phyloP scores from a whole-genome alignment of 2,797 vertebrate genomes.

The Loris lydekkerianus region DNA sequence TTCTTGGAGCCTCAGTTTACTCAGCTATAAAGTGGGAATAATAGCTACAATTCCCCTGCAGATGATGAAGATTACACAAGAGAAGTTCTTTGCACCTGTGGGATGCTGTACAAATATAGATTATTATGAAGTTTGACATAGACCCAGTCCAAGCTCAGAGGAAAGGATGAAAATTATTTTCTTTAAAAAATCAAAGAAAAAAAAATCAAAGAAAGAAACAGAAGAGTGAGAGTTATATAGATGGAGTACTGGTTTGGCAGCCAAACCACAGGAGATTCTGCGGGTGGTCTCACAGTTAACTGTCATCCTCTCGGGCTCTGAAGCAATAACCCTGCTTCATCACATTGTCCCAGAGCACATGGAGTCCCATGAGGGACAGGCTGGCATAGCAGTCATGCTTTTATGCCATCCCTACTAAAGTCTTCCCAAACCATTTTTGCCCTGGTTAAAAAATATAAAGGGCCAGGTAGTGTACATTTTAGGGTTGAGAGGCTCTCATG shows the following conservation, averaged over 20 bases:
- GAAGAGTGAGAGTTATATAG: conserved; percentile 13
- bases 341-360: background rate
- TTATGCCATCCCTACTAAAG: background rate
- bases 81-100: background rate
- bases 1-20: background rate
- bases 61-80: background rate
- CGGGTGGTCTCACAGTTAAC: background rate
- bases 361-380: background rate
- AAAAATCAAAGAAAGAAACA: conserved; percentile 10
- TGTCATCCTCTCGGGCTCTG: background rate
- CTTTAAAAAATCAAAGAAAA: conserved; percentile 19
- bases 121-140: conserved; percentile 31
- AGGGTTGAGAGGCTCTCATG: background rate
- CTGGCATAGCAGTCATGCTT: background rate
- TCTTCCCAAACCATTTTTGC: background rate
- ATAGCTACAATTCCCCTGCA: background rate
- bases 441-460: background rate
- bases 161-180: conserved; percentile 17
- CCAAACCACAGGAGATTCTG: background rate
- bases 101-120: background rate
- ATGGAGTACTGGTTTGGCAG: background rate
- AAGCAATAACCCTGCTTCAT: background rate
- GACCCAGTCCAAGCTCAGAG: background rate
- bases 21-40: background rate
- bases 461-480: background rate